Base-by-base conservation (phyloP, 1,140 invertebrate species). In the Ceratina calcarata region DNA sequence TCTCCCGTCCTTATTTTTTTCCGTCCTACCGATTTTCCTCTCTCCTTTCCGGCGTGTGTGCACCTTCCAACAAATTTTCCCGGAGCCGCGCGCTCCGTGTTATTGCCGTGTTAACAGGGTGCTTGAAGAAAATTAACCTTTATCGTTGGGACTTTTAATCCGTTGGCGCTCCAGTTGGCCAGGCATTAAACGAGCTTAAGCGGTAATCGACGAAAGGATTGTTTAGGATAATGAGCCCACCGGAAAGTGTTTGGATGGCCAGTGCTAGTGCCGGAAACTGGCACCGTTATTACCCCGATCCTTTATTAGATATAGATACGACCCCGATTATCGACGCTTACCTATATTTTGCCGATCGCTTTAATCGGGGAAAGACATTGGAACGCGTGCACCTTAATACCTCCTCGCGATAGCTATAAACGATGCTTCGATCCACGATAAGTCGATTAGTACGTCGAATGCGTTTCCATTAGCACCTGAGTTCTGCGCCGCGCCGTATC, bases 81-180 rank as follows among this genome's bases (percentile, higher is more conserved):
- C 83, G 75, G 22, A 60, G 13, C 79, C 49, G 57, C 53, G 66
- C 61, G 74, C 64, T 66, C 64, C 70, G 67, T 85, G 84, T 85
- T 85, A 86, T 85, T 81, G 84, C 62, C 27, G 69, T 86, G 83
- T 85, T 85, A 86, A 82, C 84, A 82, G 80, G 80, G 83, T 86
- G 70, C 84, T 86, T 85, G 57, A 86, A 82, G 80, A 86, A 85
- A 86, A 86, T 85, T 79, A 86, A 85, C 80, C 80, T 86, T 85
- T 82, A 85, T 85, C 80, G 83, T 71, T 58, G 53, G 75, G 73
- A 86, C 84, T 85, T 86, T 86, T 86, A 86, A 86, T 85, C 84
- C 80, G 60, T 32, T 57, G 22, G 71, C 72, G 80, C 65, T 82
- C 83, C 71, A 58, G 55, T 86, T 81, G 84, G 71, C 80, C 60